Evolutionary conservation across 2,888 invertebrate species (phyloP), one percentile per base, ranked within the genome.

Genomic region (Creontiades dilutus): DNA sequence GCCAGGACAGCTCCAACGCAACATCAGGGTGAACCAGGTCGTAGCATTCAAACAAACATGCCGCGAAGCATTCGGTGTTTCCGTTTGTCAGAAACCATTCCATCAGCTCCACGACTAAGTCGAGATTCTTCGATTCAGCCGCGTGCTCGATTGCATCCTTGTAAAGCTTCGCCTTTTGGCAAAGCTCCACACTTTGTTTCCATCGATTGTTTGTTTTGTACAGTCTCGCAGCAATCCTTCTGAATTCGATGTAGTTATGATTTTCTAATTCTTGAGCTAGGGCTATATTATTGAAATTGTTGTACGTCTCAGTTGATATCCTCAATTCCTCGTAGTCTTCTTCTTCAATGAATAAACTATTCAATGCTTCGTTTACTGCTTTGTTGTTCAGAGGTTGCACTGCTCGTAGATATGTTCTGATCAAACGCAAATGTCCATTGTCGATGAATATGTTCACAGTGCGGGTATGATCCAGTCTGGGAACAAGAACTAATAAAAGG

Each of bases 61-160:
- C 99, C 61, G 98, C 97, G 94, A 99, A 99, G 94, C 99, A 99
- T 94, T 99, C 99, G 93, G 96, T 97, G 93, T 98, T 98, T 93
- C 97, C 96, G 91, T 98, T 95, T 93, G 99, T 98, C 92, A 99
- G 95, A 96, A 99, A 99, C 99, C 99, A 99, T 92, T 97, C 96
- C 91, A 99, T 95, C 92, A 99, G 95, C 93, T 99, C 99, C 94
- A 99, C 99, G 16, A 99, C 99, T 91, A 99, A 96, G 92, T 99
- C 99, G 78, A 97, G 95, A 93, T 98, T 98, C 92, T 98, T 96
- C 47, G 99, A 99, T 94, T 99, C 99, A 0, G 99, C 96, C 61
- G 99, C 99, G 94, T 99, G 99, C 93, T 98, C 98, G 99, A 99
- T 99, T 0, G 99, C 99, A 94, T 99, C 99, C 94, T 95, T 97